A percentile compares a stretch with the other conserved stretches of the same genome.
These are phyloP conservation scores for Nothobranchius kuhntae DNA, from an alignment of 2,113 vertebrate genomes.

Conservation along the genomic window DNA sequence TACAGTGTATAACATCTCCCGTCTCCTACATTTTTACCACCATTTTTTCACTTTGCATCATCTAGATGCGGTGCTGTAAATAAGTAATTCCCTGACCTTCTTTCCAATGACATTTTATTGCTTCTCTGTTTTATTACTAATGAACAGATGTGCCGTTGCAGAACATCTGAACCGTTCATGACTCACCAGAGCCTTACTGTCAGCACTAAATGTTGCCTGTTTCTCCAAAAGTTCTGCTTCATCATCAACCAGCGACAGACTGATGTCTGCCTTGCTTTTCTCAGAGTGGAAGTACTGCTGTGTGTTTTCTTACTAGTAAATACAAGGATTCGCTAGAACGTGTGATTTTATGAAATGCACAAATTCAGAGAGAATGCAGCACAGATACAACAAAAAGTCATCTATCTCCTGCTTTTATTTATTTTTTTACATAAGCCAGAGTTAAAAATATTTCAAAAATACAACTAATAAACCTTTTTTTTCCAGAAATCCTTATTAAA, in stretches of 20 bases:
- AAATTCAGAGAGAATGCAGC: no score
- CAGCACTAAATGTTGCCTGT: no score
- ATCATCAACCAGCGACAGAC: conserved; percentile 36
- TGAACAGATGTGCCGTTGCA: conserved; percentile 18
- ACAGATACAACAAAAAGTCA: no score
- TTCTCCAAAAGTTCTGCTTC: conserved; percentile 23
- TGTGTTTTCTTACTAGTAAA: conserved; percentile 18
- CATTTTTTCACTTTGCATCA: background rate
- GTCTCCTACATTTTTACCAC: background rate
- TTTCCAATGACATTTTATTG: conserved; percentile 31
- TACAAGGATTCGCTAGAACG: background rate
- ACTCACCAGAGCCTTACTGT: background rate
- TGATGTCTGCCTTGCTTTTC: conserved; percentile 28
- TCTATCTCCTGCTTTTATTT: background rate
- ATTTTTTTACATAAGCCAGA: background rate
- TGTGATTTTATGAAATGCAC: no score
- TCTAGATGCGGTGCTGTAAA: conserved; percentile 23
- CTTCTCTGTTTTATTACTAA: conserved; percentile 8
- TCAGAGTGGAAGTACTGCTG: conserved; percentile 20
- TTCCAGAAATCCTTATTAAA: conserved; percentile 14
- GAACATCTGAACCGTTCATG: conserved; percentile 24
- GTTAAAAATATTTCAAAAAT: background rate
- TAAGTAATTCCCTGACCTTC: background rate
- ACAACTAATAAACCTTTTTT: background rate
- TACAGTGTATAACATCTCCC: no score